Evolutionary conservation across 1,140 invertebrate species (phyloP), one percentile per base, ranked within the genome.

Genomic region (Cryptotermes secundus): DNA sequence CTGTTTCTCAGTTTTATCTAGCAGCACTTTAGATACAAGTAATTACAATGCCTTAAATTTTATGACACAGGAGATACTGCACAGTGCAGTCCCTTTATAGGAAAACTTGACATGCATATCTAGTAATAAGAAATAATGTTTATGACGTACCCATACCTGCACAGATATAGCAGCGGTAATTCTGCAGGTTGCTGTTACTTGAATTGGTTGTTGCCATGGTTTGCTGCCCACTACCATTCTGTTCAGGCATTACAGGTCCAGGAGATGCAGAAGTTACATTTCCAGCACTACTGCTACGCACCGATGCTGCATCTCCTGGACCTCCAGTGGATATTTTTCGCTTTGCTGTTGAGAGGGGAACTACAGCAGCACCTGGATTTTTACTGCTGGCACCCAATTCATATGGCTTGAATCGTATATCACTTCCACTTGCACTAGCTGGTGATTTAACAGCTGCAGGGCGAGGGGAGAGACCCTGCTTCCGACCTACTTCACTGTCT

Each of bases 381-480:
- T 72, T 72, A 34, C 91, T 92, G 86, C 92, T 93, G 26, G 26
- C n/a, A 26, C 26, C 59, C 85, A 95, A 92, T 86, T 95, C 94
- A 87, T 95, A 95, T 24, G 94, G 94, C 87, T 94, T 94, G 89
- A 95, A 95, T 85, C 94, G 89, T 85, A 93, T 93, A 88, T 93
- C 92, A 84, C 90, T 91, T 22, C 91, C 90, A 35, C 91, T 90
- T 79, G 90, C 91, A 87, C 91, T 92, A 24, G 90, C 90, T n/a
- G 91, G 91, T 59, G 91, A 91, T 87, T 92, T 92, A 7, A 90
- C 89, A 35, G 90, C 89, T 84, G 88, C 90, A n/a, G 91, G 90
- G 84, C 91, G 87, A 35, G 91, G 91, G 1, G 90, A 90, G 82
- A 80, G 84, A 22, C 84, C 81, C 35, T 79, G 80, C n/a, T 31